Base-by-base conservation (phyloP, 2,888 invertebrate species). In the Tenthredo mesomela region DNA sequence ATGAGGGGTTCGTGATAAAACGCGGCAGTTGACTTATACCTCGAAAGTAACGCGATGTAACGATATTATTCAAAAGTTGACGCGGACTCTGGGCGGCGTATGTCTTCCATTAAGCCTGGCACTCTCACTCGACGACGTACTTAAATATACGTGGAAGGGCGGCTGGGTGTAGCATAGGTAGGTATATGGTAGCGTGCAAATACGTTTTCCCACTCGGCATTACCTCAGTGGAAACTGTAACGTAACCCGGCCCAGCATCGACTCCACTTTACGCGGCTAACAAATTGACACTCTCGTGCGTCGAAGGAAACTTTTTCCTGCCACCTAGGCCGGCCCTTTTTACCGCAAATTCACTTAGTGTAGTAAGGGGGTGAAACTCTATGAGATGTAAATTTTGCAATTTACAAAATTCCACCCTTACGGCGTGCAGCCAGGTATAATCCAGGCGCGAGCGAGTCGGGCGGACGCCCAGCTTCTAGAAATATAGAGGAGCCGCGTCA, bases 381-480 rank as follows among this genome's bases (percentile, higher is more conserved):
- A 84, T 84, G 84, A 85, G 84, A 85, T 80, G 84, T 85, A 85
- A 85, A 85, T 85, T 80, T 85, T 61, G 78, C 84, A 85, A 85
- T 85, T 85, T 85, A 67, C 84, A 78, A 67, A 85, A 78, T 85
- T 80, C 67, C 67, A 58, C 84, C 75, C 84, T 75, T 84, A 84
- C 84, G 78, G 50, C 78, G 84, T 84, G 84, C 65, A 65, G 84
- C 82, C 82, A 67, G 82, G 67, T 82, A 82, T 84, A 84, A 82
- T 80, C 84, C 80, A 43, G 61, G 50, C 73, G 84, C 84, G 47
- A 61, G 84, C n/a, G 47, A 50, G 21, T n/a, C 40, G 73, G 9
- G 67, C 82, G 15, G 15, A 7, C n/a, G 29, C 54, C 47, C 83
- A 67, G 71, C 77, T 78, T 84, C 78, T 84, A 65, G 84, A 84